Evolutionary conservation across 2,797 vertebrate genomes (phyloP).

Genomic region (Petrocephalus schoutedeni): DNA sequence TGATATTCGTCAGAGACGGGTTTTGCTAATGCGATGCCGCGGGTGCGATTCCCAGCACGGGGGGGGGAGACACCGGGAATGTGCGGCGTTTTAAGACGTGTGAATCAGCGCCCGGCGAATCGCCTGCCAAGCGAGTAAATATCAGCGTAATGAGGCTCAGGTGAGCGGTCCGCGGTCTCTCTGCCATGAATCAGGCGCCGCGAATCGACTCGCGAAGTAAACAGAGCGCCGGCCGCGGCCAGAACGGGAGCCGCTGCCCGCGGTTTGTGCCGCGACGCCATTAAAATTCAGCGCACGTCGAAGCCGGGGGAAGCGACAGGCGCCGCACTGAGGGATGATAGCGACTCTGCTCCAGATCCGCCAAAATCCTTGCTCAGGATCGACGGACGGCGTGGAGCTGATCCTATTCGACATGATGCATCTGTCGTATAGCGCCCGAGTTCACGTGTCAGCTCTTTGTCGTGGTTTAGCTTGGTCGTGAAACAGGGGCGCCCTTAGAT

Average conservation of each 20-base stretch:
- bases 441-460: neutral
- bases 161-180: neutral
- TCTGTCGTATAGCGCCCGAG: neutral
- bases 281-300: neutral
- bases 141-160: neutral
- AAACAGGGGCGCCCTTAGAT: neutral
- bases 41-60: neutral
- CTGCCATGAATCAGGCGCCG: neutral
- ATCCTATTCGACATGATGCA: neutral
- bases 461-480: neutral
- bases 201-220: neutral
- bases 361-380: neutral
- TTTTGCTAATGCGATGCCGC: neutral
- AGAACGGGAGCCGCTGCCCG: neutral
- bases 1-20: neutral
- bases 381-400: neutral
- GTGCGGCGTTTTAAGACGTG: neutral
- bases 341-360: neutral
- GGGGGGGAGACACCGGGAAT: neutral
- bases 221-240: neutral
- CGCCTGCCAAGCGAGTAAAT: neutral
- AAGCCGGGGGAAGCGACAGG: neutral
- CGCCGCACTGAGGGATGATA: neutral
- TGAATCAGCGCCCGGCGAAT: neutral
- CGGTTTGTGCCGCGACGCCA: neutral